Conservation (phyloP, 2,797 vertebrate species). For the Anas bernieri region DNA sequence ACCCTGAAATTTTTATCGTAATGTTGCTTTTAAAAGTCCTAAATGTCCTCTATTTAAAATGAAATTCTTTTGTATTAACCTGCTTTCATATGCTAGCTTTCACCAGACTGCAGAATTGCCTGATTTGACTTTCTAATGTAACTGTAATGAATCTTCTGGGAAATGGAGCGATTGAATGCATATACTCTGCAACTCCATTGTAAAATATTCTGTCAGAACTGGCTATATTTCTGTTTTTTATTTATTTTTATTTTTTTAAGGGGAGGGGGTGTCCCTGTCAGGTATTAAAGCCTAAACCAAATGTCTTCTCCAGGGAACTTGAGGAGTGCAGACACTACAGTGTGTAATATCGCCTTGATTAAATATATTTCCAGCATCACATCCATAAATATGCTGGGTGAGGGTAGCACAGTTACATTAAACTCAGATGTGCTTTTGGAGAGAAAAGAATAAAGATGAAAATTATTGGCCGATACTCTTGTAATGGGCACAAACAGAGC, state of each 20-base stretch:
- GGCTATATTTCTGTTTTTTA: conserved; percentile 79
- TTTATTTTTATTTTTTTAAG: neutral
- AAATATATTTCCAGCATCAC: conserved; percentile 63
- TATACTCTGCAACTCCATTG: conserved; percentile 77
- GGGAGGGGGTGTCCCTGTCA: conserved; percentile 75
- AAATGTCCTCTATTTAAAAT: conserved; percentile 83
- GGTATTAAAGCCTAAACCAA: conserved; percentile 75
- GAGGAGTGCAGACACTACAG: conserved; percentile 22
- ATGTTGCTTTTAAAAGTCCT: conserved; percentile 79
- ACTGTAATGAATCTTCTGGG: conserved; percentile 94
- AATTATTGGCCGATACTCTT: conserved; percentile 51
- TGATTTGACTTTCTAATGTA: conserved; percentile 99
- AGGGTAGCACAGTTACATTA: conserved; percentile 38
- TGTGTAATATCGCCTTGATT: conserved; percentile 56
- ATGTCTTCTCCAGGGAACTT: conserved; percentile 64
- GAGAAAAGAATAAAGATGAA: conserved; percentile 41
- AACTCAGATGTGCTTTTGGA: conserved; percentile 52
- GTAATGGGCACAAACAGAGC: conserved; percentile 10
- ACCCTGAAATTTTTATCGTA: conserved; percentile 76
- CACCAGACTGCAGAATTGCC: conserved; percentile 90
- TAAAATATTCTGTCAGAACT: conserved; percentile 82
- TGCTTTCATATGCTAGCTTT: conserved; percentile 81
- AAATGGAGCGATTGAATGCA: conserved; percentile 82
- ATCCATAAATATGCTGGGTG: conserved; percentile 56
- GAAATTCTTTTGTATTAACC: conserved; percentile 85